Base-by-base conservation (phyloP, 2,888 invertebrate species). In the Rotaria macrura region DNA sequence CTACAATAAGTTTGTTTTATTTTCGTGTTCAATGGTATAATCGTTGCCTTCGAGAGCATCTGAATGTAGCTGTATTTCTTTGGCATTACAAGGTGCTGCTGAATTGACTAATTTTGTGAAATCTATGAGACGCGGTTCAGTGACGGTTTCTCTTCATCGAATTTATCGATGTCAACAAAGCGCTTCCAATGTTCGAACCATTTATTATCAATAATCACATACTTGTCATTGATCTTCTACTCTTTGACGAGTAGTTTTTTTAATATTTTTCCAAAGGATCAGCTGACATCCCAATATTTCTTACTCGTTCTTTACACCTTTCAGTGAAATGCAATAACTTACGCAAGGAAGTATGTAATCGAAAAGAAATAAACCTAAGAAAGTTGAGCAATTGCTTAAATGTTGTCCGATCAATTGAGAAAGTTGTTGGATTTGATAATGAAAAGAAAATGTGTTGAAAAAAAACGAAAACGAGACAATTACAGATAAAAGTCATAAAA, bases 181-280 rank as follows among this genome's bases (percentile, higher is more conserved):
- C 90, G 90, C 87, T 91, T 91, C 91, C 91, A 92, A 87, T 91
- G 91, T 87, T 91, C 91, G 87, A 90, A 91, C 92, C 92, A 92
- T 87, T 90, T 90, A 17, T 89, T 88, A 87, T 92, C 91, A 47
- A 92, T 85, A 57, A 92, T 43, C 29, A 79, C 84, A 74, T 74
- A 86, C 29, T 84, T 84, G 7, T 86, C 86, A 9, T 79, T 84
- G 20, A 57, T 9, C 55, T 55, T 38, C 20, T 65, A 29, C 34
- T 34, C 43, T 38, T 86, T 84, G 1, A 10, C 7, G 43, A 79
- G 40, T 20, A 25, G n/a, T 43, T 79, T 40, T 25, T 79, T 79
- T n/a, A n/a, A 79, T 79, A 79, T 12, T 79, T 25, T 79, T 79
- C 79, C 23, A 43, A 10, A 14, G 25, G 43, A 10, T 79, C 43